Base-by-base conservation (phyloP, 37 sponge, comb jelly and placozoan species). In the Tethya wilhelma region DNA sequence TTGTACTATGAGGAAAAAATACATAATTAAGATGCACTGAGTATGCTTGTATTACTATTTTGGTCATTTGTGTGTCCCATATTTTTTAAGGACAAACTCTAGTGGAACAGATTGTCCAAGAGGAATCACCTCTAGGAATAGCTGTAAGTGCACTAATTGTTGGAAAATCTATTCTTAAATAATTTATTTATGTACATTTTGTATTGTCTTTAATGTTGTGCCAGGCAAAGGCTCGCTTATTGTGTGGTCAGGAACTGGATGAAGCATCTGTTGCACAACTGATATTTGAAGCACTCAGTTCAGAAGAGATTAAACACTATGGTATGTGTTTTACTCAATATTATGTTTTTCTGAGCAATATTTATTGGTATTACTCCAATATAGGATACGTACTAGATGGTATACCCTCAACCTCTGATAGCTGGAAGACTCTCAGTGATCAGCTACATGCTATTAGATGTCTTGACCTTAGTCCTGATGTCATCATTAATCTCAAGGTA, bases 351-450 rank as follows among this genome's bases (percentile, higher is more conserved):
- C 33, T 38, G 23, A 68, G 38, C 0, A 28, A 4, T 58, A 28
- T 14, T 58, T 4, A 42, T 42, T 58, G 4, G 5, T n/a, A 28
- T 58, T 58, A 28, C 42, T 37, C 12, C 29, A 33, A 5, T 74
- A 36, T 38, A 92, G 99, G 99, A 2, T 98, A 98, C 84, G 95
- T 98, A 8, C 46, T 98, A 56, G 99, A 98, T 66, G 87, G 96
- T 22, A 19, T 98, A 36, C 99, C 99, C 2, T 67, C 69, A 42
- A 25, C 58, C 19, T 72, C 63, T 49, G 46, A 74, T 7, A 74
- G 25, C 2, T 95, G 94, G 91, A 89, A 75, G 75, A 71, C 84
- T 11, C 43, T 84, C 14, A 79, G 57, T 33, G 90, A 98, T 20
- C 99, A 98, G 56, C 69, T 98, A 2, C 63, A 66, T 33, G 80